Base-by-base conservation (phyloP, 2,113 vertebrate genomes). In the Onychostruthus taczanowskii region DNA sequence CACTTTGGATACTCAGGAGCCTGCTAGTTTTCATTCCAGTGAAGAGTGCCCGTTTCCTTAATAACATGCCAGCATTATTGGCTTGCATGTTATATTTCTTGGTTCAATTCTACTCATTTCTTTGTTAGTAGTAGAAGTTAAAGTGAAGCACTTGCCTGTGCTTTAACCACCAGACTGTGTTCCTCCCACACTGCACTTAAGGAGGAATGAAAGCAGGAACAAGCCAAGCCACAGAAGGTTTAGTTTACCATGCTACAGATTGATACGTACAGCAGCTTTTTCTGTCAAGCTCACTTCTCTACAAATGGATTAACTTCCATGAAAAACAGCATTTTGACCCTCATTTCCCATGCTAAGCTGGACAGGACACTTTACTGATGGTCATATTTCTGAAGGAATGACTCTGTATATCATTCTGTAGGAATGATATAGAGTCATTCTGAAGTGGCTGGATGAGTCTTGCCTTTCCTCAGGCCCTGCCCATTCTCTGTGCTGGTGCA, bases 171-270 rank as follows among this genome's bases (percentile, higher is more conserved):
- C n/a, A 70, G 67, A 70, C 50, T 6, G 0, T 80, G 52, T 37
- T 91, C 39, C 55, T 95, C 55, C 63, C 76, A 70, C 72, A 28
- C 10, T 55, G 63, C 78, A 62, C 59, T 95, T 68, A 70, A 23
- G 0, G 2, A 83, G 68, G 79, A 95, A 90, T 59, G 74, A 88
- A 59, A 84, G 90, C 55, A 84, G 44, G 27, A 89, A 13, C 33
- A 94, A 77, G 41, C 55, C 67, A 90, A 91, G 68, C 85, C 93
- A 67, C 95, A 74, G 70, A 82, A 62, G 7, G 63, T 24, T 93
- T 61, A 52, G 41, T 89, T 84, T 93, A 82, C 80, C 44, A 33
- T 55, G 37, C 33, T 85, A 52, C 58, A 80, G 63, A 70, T 53
- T 5, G 2, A 76, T 68, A 62, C 0, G 0, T 24, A 53, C 26